Conservation (phyloP, 2,113 vertebrate species). For the Bubalus kerabau region DNA sequence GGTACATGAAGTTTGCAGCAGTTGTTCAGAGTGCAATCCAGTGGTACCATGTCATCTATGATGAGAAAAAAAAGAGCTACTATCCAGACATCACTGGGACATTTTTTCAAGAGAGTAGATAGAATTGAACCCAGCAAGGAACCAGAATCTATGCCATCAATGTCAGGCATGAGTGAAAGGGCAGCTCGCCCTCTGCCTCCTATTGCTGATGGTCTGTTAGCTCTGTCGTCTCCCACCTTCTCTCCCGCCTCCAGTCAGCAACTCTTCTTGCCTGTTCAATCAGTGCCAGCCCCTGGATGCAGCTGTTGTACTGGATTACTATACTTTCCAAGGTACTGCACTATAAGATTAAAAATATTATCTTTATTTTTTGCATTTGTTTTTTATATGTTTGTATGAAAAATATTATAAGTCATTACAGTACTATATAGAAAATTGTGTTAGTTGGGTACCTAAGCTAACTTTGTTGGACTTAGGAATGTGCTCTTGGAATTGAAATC, state of each 20-base stretch:
- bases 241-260: not conserved
- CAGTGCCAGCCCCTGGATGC: not conserved
- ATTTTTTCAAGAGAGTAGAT: not conserved
- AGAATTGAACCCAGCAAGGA: not conserved
- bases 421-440: not conserved
- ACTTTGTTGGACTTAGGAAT: not conserved
- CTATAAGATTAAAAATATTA: not conserved
- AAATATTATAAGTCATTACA: not conserved
- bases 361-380: not conserved
- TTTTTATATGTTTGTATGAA: not conserved
- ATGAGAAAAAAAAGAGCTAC: not conserved
- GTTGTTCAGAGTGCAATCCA: not conserved
- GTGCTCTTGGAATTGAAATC: not conserved
- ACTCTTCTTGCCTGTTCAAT: not conserved
- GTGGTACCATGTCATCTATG: not conserved
- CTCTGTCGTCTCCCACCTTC: not conserved
- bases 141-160: not conserved
- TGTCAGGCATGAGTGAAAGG: not conserved
- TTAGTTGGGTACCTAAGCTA: not conserved
- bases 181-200: not conserved
- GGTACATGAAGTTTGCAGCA: not conserved
- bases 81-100: not conserved
- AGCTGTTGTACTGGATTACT: not conserved
- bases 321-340: not conserved
- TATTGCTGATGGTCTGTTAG: not conserved